Evolutionary conservation across 2,797 vertebrate species (phyloP), one percentile per base, ranked within the genome.

Genomic region (Coilia nasus): DNA sequence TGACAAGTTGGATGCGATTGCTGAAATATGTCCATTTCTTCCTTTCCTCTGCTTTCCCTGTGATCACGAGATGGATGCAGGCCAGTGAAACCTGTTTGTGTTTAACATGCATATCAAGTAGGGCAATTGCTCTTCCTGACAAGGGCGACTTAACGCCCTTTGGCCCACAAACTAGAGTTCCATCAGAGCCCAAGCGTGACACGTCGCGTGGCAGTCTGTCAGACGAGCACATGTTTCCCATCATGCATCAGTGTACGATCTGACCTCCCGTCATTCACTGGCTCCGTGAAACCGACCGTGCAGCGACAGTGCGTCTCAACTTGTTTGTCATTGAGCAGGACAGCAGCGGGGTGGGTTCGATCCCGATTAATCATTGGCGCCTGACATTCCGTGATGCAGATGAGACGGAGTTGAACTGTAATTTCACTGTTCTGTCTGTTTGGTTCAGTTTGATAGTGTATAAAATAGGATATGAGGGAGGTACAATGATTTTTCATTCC

Each of bases 31-130:
- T 41, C 31, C 67, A 15, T 1, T 31, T 31, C 15, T 19, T 9
- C 28, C 12, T 71, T 35, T 41, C 46, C 46, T 47, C 46, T 19
- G 15, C 15, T 75, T 6, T 15, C 6, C 35, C 31, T 75, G 31
- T 75, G 17, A 35, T 19, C 67, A 75, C 19, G 28, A 21, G 28
- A 41, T 41, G 67, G 67, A 28, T 31, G 15, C 6, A 7, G 67
- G 67, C 28, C 31, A 6, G 14, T 75, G 31, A 41, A 19, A 41
- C 35, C 67, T 75, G 67, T 67, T 67, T 67, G 31, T 67, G 31
- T 67, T 75, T 41, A 41, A 75, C 67, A 75, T 75, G 67, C 67
- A 31, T 67, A 67, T 67, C 62, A 67, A 67, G 62, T 28, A 67
- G 25, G 25, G 23, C 23, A 67, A 67, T 31, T 3, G 11, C 25